phyloP scores from a whole-genome alignment of 2,113 vertebrate genomes.

The Pristiophorus japonicus region DNA sequence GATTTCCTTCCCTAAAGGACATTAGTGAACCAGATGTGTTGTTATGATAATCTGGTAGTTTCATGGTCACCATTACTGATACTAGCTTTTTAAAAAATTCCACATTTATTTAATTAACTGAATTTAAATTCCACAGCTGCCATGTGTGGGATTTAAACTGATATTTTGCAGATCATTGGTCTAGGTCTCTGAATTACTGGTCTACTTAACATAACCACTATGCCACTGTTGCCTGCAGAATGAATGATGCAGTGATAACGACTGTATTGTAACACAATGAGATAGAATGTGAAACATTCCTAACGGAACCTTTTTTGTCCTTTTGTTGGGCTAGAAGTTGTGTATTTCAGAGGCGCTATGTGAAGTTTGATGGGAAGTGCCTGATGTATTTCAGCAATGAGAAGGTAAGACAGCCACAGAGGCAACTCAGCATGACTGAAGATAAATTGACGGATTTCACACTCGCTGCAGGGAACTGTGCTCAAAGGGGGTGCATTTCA shows the following conservation, averaged over 20 bases:
- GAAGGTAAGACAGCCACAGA: constrained; percentile 64
- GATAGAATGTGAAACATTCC: background rate
- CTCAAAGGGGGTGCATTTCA: background rate
- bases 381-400: constrained; percentile 90
- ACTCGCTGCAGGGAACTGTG: background rate
- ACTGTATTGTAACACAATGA: background rate
- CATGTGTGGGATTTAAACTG: too few relatives aligned
- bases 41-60: too few relatives aligned
- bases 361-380: constrained; percentile 87
- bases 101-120: too few relatives aligned
- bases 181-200: too few relatives aligned
- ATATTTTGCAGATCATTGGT: too few relatives aligned
- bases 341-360: constrained; percentile 90
- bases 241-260: background rate
- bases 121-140: too few relatives aligned
- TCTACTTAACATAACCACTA: too few relatives aligned
- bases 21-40: too few relatives aligned
- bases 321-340: constrained; percentile 70
- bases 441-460: background rate
- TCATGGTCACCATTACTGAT: too few relatives aligned
- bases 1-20: too few relatives aligned
- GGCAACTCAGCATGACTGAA: background rate
- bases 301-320: background rate
- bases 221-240: too few relatives aligned
- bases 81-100: too few relatives aligned